Evolutionary conservation across 2,113 vertebrate genomes (phyloP).

Genomic region (Strix uralensis): DNA sequence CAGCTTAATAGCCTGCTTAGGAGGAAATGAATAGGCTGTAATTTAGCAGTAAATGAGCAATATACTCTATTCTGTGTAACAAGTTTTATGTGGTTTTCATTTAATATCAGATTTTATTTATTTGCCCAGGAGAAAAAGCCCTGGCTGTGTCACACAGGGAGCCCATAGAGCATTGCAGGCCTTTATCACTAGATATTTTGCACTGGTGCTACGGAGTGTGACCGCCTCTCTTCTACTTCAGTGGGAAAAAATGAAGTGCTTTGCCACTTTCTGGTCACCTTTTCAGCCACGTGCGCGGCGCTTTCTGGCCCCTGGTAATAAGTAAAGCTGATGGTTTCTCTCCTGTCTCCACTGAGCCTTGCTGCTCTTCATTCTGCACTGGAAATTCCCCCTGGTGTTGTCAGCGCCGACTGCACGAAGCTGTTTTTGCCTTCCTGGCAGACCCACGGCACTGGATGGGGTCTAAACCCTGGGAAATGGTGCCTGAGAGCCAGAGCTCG

Average conservation of each 20-base stretch:
- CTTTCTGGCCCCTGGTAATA: not conserved
- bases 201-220: not conserved
- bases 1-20: constrained; percentile 27
- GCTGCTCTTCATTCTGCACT: not conserved
- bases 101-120: constrained; percentile 42
- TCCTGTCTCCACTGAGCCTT: not conserved
- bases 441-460: not conserved
- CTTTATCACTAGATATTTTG: not conserved
- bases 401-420: not conserved
- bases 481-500: not conserved
- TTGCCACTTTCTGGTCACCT: not conserved
- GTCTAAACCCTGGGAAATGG: not conserved
- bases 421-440: not conserved
- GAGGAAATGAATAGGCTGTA: constrained; percentile 46
- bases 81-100: constrained; percentile 51
- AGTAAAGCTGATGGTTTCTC: not conserved
- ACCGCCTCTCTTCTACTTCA: not conserved
- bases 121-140: not conserved
- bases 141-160: not conserved
- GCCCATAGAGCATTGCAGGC: not conserved
- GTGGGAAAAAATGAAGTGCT: not conserved
- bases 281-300: not conserved
- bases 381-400: rapidly evolving
- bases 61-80: not conserved
- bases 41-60: constrained; percentile 43